phyloP scores from a whole-genome alignment of 2,797 vertebrate genomes.

The Gila robusta region DNA sequence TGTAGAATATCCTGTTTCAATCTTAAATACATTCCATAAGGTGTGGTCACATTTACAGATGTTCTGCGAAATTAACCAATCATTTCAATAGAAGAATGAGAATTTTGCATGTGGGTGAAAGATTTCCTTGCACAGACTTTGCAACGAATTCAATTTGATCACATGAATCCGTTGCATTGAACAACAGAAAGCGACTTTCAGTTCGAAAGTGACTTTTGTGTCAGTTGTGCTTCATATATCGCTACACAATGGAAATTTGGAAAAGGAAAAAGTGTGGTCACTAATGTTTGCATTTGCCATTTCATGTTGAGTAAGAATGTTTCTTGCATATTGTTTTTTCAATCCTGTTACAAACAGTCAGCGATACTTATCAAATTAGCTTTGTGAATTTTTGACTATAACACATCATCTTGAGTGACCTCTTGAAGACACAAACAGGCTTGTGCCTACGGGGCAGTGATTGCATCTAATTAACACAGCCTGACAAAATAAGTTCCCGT shows the following conservation, averaged over 20 bases:
- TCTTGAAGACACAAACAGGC: conserved; percentile 14
- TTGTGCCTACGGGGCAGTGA: conserved; percentile 15
- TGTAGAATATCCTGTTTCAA: not conserved
- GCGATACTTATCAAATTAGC: not conserved
- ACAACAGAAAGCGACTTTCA: not conserved
- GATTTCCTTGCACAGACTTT: too few species aligned
- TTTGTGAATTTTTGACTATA: not conserved
- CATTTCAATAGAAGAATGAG: too few species aligned
- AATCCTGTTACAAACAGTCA: not conserved
- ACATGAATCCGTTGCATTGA: not conserved
- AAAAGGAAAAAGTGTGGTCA: too few species aligned
- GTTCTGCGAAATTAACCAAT: too few species aligned
- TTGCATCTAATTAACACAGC: conserved; percentile 31
- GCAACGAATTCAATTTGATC: not conserved
- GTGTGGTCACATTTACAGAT: too few species aligned
- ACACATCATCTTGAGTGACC: conserved; percentile 10
- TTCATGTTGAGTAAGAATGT: not conserved
- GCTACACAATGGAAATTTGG: not conserved
- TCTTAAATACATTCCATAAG: not conserved
- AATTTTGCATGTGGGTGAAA: not conserved
- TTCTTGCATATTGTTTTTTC: not conserved
- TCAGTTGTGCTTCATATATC: not conserved
- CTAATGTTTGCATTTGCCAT: not conserved
- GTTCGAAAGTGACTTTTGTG: not conserved
- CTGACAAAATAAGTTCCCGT: conserved; percentile 15